These are phyloP conservation scores for Hydractinia echinata DNA, from an alignment of 30 jellyfish, hydroid and myxozoan genomes.

Conservation along the genomic window DNA sequence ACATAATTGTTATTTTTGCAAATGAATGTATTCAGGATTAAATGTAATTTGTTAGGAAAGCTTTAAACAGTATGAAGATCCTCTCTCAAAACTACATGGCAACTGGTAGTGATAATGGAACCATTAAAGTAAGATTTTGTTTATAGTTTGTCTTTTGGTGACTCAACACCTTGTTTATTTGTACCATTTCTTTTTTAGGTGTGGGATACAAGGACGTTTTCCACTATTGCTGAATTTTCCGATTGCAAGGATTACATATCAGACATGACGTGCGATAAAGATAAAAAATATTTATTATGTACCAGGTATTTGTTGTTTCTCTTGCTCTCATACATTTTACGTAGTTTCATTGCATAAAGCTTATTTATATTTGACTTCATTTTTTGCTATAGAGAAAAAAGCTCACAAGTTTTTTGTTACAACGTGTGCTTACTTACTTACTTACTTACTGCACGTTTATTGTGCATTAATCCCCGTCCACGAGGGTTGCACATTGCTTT, in stretches of 20 bases:
- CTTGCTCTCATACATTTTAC: too few relatives aligned
- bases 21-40: background rate
- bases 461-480: too few relatives aligned
- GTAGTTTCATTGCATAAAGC: too few relatives aligned
- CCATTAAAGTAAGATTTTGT: constrained; percentile 48
- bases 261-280: constrained; percentile 71
- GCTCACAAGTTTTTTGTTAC: too few relatives aligned
- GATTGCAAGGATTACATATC: constrained; percentile 70
- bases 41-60: constrained; percentile 32
- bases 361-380: too few relatives aligned
- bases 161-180: background rate
- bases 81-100: constrained; percentile 58
- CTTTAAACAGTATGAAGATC: constrained; percentile 43
- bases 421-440: too few relatives aligned
- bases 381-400: too few relatives aligned
- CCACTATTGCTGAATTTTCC: constrained; percentile 54
- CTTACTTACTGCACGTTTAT: too few relatives aligned
- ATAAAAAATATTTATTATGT: constrained; percentile 48
- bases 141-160: background rate
- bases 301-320: constrained; percentile 50
- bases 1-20: constrained; percentile 24
- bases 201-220: constrained; percentile 49
- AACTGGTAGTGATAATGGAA: constrained; percentile 72
- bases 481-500: too few relatives aligned
- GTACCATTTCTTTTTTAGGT: constrained; percentile 38